A percentile compares a stretch with the other conserved stretches of the same genome.
Conservation (phyloP, 2,113 vertebrate species). For the Odobenus rosmarus region DNA sequence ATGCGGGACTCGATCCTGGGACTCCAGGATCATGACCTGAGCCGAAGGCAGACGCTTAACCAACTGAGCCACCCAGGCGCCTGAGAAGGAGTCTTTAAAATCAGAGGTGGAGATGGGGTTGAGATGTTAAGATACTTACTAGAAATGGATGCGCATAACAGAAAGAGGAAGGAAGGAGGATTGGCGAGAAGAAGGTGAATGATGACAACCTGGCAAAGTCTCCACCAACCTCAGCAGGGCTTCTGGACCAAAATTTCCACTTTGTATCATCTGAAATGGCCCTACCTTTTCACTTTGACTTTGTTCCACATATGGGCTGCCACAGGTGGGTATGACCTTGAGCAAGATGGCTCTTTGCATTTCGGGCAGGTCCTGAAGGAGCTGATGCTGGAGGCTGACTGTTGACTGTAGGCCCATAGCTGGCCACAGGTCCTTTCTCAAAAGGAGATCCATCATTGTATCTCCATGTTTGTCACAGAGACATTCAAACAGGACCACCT, state of each 20-base stretch:
- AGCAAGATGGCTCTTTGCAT: not conserved
- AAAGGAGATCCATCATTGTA: not conserved
- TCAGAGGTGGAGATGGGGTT: not conserved
- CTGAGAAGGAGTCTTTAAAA: not conserved
- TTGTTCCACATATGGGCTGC: not conserved
- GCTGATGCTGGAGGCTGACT: fast-evolving
- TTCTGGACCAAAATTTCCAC: not conserved
- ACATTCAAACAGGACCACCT: not conserved
- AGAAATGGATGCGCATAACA: not conserved
- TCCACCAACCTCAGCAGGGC: not conserved
- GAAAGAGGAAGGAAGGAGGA: not conserved
- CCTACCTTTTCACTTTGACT: not conserved
- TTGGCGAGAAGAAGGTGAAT: not conserved
- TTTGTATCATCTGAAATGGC: not conserved
- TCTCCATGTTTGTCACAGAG: not conserved
- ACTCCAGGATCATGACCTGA: no score
- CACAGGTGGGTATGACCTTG: not conserved
- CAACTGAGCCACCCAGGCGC: no score
- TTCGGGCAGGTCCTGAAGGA: not conserved
- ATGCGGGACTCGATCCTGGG: no score
- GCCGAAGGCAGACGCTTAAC: no score
- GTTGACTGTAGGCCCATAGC: not conserved
- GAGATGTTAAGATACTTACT: not conserved
- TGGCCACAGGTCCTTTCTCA: not conserved
- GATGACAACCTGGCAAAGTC: not conserved